These are phyloP conservation scores for Arothron firmamentum DNA, from an alignment of 2,113 vertebrate genomes.

Conservation along the genomic window DNA sequence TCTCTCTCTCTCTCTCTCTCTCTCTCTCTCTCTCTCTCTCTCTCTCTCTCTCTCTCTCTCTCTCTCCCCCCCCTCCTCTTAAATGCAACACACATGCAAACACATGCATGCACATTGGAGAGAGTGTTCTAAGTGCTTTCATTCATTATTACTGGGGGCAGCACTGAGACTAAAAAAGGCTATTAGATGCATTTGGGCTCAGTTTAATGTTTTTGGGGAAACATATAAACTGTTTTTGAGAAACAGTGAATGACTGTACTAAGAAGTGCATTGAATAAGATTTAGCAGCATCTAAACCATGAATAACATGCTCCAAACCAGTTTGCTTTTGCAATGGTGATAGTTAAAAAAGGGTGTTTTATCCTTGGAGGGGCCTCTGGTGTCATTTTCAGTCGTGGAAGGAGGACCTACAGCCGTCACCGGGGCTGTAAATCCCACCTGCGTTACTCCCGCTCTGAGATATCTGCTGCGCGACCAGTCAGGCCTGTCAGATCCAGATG, in stretches of 20 bases:
- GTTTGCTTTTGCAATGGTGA: no score
- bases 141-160: slow-evolving; percentile 68
- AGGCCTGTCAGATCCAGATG: not conserved
- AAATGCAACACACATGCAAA: slow-evolving; percentile 11
- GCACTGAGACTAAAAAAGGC: slow-evolving; percentile 47
- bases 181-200: slow-evolving; percentile 50
- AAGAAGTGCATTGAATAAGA: not conserved
- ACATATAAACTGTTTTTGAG: no score
- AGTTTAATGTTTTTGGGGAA: not conserved
- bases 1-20: not conserved
- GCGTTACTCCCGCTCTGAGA: not conserved
- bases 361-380: no score
- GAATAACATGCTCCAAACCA: no score
- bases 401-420: not conserved
- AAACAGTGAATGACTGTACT: not conserved
- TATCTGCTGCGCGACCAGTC: not conserved
- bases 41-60: no score
- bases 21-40: not conserved
- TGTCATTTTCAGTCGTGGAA: not conserved
- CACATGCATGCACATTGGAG: slow-evolving; percentile 48
- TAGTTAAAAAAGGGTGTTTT: no score
- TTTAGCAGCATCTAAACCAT: no score
- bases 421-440: not conserved
- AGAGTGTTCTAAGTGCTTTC: slow-evolving; percentile 65
- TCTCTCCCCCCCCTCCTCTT: slow-evolving; percentile 1